phyloP scores from a whole-genome alignment of 2,113 vertebrate species.

The Lepus americanus region DNA sequence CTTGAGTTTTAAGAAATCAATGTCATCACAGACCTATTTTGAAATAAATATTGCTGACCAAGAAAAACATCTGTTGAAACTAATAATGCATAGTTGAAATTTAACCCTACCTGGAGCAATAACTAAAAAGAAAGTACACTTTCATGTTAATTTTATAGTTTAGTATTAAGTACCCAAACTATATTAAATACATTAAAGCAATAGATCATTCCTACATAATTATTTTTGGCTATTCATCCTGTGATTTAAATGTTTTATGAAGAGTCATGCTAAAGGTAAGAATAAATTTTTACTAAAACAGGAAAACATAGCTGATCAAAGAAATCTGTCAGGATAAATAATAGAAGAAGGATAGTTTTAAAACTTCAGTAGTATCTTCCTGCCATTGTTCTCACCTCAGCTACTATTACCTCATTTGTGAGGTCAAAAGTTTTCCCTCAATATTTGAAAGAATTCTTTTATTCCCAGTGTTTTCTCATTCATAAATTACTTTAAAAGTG shows the following conservation, averaged over 20 bases:
- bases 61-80: constrained; percentile 1
- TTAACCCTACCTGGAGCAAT: not conserved
- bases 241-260: not conserved
- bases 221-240: constrained; percentile 41
- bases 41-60: constrained; percentile 14
- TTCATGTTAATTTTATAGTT: constrained; percentile 12
- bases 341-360: not conserved
- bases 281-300: constrained; percentile 17
- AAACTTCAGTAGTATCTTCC: not conserved
- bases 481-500: not conserved
- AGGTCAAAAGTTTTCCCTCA: not conserved
- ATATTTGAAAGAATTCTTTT: not conserved
- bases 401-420: not conserved
- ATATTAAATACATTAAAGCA: not conserved
- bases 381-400: not conserved
- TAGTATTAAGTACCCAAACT: constrained; percentile 1
- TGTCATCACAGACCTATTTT: not conserved
- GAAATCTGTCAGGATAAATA: not conserved
- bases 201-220: not conserved
- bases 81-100: not conserved
- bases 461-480: not conserved
- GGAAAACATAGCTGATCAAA: not conserved
- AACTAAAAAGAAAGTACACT: not conserved
- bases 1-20: not conserved
- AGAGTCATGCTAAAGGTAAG: not conserved